Base-by-base conservation (phyloP, 2,113 vertebrate species). In the Scolopax mira region DNA sequence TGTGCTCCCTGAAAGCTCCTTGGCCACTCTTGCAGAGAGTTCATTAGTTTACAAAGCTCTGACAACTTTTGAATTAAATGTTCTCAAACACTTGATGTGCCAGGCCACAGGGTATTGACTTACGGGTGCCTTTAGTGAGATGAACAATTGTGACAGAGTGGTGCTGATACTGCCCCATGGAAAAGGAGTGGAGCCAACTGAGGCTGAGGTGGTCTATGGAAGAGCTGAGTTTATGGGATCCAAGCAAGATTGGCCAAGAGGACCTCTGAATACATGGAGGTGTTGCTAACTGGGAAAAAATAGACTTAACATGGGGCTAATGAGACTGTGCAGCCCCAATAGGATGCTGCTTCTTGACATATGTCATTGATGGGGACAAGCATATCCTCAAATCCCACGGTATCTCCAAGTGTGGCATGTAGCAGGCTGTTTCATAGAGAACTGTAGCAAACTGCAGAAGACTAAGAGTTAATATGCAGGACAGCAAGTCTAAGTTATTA, bases 361-460 rank as follows among this genome's bases (percentile, higher is more conserved):
- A 9, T 54, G 10, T 55, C 9, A 60, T 3, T 7, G 25, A 18
- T 8, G 51, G 27, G 33, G 22, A 21, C 3, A 6, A 64, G 46
- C 25, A 31, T 6, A 18, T 35, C 28, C 64, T 69, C 41, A 91
- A 91, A 46, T 69, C 30, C 65, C 28, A 10, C 13, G 17, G 30
- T 11, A 37, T 62, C 11, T 54, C 51, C 1, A 0, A 0, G 0
- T n/a, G 30, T 51, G 48, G 9, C 14, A 23, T 7, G 15, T 16
- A 75, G 35, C 6, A 44, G 5, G 11, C 55, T 74, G 27, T 80
- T 95, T 77, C 30, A 4, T 30, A 71, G 70, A n/a, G 33, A 66
- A 83, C 17, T 18, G 24, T 44, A 57, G 18, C 19, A 78, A 71
- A 51, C 3, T 8, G 25, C 24, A 61, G 78, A 72, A 82, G 84